Evolutionary conservation across 1,140 invertebrate genomes (phyloP).

Genomic region (Homarus americanus): DNA sequence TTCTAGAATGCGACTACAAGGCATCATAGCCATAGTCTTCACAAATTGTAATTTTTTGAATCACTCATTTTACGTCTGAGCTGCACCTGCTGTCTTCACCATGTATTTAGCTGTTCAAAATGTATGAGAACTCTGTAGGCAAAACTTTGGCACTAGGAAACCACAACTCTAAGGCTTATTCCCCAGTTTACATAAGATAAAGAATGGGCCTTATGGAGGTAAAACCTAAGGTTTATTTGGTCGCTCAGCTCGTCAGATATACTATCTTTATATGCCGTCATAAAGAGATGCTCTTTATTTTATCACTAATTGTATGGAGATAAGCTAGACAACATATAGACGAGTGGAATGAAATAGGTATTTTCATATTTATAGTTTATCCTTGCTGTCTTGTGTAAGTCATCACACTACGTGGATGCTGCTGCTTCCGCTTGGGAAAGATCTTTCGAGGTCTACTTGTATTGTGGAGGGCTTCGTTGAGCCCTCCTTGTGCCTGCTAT

Average conservation of each 20-base stretch:
- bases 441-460: neutral
- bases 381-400: constrained; percentile 2
- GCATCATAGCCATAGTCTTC: neutral
- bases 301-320: constrained; percentile 15
- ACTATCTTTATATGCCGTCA: constrained; percentile 14
- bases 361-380: constrained; percentile 50
- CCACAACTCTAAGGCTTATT: neutral
- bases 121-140: constrained; percentile 2
- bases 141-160: constrained; percentile 9
- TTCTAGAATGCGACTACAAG: constrained; percentile 16
- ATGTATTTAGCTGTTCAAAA: constrained; percentile 12
- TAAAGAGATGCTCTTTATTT: constrained; percentile 43
- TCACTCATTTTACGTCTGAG: constrained; percentile 30
- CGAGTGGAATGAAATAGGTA: constrained; percentile 33
- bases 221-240: constrained; percentile 13
- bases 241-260: constrained; percentile 20
- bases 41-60: neutral
- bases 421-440: constrained; percentile 8
- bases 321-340: constrained; percentile 11
- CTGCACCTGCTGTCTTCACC: constrained; percentile 36
- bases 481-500: constrained; percentile 30
- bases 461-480: constrained; percentile 16
- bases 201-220: constrained; percentile 4
- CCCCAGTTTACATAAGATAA: neutral
- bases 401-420: constrained; percentile 4